phyloP scores from a whole-genome alignment of 2,113 vertebrate species.

The Caranx melampygus region DNA sequence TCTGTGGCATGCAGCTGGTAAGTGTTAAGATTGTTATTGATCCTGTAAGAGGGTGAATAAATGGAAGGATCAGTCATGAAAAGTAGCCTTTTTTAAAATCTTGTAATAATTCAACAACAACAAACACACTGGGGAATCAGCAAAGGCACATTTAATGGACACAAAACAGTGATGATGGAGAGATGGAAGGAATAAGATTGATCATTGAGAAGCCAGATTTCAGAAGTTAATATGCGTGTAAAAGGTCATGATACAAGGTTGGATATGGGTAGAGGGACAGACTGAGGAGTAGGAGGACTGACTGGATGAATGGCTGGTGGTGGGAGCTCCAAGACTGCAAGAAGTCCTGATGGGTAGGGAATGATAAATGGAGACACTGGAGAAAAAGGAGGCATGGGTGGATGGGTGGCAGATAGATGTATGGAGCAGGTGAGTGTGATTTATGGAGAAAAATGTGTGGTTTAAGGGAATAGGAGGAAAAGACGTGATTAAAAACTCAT shows the following conservation, averaged over 20 bases:
- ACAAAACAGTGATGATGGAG: neutral
- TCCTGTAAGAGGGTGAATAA: neutral
- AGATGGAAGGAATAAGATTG: constrained; percentile 17
- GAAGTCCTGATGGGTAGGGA: constrained; percentile 41
- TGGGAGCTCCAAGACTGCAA: neutral
- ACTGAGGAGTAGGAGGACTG: constrained; percentile 33
- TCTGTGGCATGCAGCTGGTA: constrained; percentile 98
- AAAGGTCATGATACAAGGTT: constrained; percentile 58
- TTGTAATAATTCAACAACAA: constrained; percentile 13
- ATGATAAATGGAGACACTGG: constrained; percentile 38
- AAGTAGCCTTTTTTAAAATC: neutral
- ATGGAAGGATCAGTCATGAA: constrained; percentile 9
- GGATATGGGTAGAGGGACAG: constrained; percentile 29
- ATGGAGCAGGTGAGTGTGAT: constrained; percentile 19
- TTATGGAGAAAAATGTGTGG: constrained; percentile 21
- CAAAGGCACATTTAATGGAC: neutral
- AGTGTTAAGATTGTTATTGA: constrained; percentile 75
- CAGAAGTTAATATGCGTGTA: constrained; percentile 57
- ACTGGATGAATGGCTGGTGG: constrained; percentile 45
- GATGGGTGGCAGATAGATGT: constrained; percentile 30
- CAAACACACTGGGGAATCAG: neutral
- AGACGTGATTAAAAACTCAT: constrained; percentile 19
- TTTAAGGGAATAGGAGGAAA: constrained; percentile 9
- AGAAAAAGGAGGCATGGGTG: constrained; percentile 34
- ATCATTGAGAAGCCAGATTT: constrained; percentile 56